Evolutionary conservation across 1,140 invertebrate genomes (phyloP).

Genomic region (Notospermus geniculatus): DNA sequence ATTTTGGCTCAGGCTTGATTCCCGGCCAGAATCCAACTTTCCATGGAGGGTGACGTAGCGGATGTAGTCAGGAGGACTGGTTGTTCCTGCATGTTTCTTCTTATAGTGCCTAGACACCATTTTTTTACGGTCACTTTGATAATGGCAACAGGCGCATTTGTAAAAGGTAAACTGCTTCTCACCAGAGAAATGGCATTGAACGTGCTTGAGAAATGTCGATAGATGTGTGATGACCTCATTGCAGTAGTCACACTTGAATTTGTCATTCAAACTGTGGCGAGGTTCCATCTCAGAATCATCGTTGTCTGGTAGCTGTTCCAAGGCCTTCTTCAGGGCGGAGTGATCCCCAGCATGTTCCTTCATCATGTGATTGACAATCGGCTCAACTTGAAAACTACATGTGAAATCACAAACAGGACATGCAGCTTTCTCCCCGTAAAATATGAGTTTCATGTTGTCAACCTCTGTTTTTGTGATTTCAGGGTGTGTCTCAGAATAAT

Average conservation of each 20-base stretch:
- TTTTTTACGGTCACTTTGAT: not conserved
- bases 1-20: not conserved
- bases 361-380: too few relatives aligned
- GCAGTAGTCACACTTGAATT: not conserved
- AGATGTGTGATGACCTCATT: not conserved
- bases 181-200: not conserved
- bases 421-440: too few relatives aligned
- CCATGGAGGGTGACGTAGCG: not conserved
- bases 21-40: not conserved
- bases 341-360: not conserved
- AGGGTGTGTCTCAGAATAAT: too few relatives aligned
- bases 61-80: not conserved
- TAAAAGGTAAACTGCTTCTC: not conserved
- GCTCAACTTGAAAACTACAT: too few relatives aligned
- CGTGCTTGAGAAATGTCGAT: not conserved
- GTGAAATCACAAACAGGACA: too few relatives aligned
- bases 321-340: not conserved
- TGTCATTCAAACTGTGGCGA: not conserved
- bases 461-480: too few relatives aligned
- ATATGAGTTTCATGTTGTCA: too few relatives aligned
- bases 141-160: slow-evolving; percentile 4
- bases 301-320: not conserved
- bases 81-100: not conserved
- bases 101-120: not conserved
- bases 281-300: not conserved